These are phyloP conservation scores for Samia ricini DNA, from an alignment of 1,140 invertebrate species.

Conservation along the genomic window DNA sequence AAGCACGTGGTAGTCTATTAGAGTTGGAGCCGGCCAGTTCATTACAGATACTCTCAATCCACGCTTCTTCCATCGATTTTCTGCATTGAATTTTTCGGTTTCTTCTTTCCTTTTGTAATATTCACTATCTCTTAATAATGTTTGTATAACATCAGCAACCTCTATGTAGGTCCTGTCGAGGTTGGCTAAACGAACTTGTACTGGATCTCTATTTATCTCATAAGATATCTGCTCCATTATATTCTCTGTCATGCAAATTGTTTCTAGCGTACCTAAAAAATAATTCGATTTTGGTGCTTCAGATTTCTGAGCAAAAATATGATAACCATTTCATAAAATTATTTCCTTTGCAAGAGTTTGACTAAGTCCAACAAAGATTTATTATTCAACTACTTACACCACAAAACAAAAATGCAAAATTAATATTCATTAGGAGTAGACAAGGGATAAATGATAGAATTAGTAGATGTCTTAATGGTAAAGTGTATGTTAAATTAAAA, in stretches of 20 bases:
- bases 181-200: slow-evolving; percentile 82
- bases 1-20: slow-evolving; percentile 79
- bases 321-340: too few relatives aligned
- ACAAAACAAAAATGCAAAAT: too few relatives aligned
- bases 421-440: too few relatives aligned
- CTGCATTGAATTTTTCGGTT: slow-evolving; percentile 81
- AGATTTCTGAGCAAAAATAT: neutral
- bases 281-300: neutral
- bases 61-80: slow-evolving; percentile 88
- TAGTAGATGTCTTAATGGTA: too few relatives aligned
- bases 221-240: slow-evolving; percentile 91
- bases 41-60: slow-evolving; percentile 75
- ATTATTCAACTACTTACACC: too few relatives aligned
- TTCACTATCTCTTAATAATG: slow-evolving; percentile 79
- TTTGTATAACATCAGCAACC: slow-evolving; percentile 77
- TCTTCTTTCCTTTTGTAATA: slow-evolving; percentile 79
- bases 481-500: too few relatives aligned
- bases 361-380: too few relatives aligned
- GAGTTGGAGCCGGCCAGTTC: slow-evolving; percentile 21
- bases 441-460: too few relatives aligned
- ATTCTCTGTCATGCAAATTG: slow-evolving; percentile 83
- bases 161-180: slow-evolving; percentile 71
- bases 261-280: slow-evolving; percentile 80
- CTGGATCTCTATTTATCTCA: slow-evolving; percentile 82
- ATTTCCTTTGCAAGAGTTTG: too few relatives aligned